Conservation (phyloP, 2,797 vertebrate species). For the Hirundo rustica region DNA sequence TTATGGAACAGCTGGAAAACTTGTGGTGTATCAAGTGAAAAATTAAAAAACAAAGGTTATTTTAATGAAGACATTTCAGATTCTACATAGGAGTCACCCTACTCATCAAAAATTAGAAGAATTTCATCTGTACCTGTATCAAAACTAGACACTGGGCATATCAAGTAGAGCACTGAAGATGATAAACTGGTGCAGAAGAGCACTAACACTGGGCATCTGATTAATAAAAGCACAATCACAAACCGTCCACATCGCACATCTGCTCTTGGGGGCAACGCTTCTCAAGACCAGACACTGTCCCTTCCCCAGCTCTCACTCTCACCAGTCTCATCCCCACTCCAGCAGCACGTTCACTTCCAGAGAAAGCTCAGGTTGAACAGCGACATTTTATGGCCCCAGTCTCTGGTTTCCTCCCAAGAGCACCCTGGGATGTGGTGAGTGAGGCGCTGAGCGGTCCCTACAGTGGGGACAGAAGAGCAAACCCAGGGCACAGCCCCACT, state of each 20-base stretch:
- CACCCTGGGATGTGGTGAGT: fast-evolving
- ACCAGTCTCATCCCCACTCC: background rate
- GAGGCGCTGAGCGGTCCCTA: fast-evolving
- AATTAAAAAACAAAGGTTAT: background rate
- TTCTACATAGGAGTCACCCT: background rate
- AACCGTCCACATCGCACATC: fast-evolving
- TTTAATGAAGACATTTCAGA: background rate
- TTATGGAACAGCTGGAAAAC: background rate
- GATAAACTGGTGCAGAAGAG: background rate
- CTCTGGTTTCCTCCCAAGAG: background rate
- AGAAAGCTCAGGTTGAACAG: background rate
- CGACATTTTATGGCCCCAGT: background rate
- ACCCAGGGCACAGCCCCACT: background rate
- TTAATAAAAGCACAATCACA: background rate
- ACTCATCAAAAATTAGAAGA: background rate
- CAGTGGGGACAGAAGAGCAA: background rate
- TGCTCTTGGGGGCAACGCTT: background rate
- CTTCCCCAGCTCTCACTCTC: background rate
- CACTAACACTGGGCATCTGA: background rate
- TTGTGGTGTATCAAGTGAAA: background rate
- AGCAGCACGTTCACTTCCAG: background rate
- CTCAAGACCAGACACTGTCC: background rate
- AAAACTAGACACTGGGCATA: background rate
- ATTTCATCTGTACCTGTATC: background rate
- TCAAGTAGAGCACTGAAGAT: background rate